Evolutionary conservation across 2,797 vertebrate species (phyloP), one percentile per base, ranked within the genome.

Genomic region (Peromyscus melanophrys): DNA sequence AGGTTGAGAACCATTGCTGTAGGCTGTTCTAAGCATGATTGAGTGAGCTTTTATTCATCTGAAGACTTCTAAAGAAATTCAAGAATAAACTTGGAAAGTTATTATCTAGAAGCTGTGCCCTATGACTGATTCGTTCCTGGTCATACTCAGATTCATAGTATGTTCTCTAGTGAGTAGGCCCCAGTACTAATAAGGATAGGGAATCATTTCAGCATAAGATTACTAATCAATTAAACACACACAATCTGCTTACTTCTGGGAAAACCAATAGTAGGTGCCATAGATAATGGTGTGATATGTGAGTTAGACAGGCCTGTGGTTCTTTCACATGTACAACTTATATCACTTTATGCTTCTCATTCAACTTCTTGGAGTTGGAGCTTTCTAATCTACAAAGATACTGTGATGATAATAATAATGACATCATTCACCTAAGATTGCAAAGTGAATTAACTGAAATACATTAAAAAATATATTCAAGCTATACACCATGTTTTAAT

Each of bases 1-100:
- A n/a, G 31, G 65, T 17, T 69, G 65, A n/a, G 34, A 69, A 69
- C 67, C 34, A n/a, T 69, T 69, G 34, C 6, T 95, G 3, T 16
- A 67, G 34, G 34, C 90, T 78, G 4, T 23, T 73, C 67, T 83
- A 37, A 90, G 52, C 10, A 17, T 17, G 23, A 93, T 84, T 84
- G 46, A 49, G 13, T 73, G 89, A 5, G 4, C 75, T 71, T 69
- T n/a, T 80, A 67, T 49, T 94, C 10, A 85, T 52, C 1, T 21
- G 61, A 94, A 82, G 43, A 29, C 43, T 40, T 84, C 37, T 65
- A 71, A 40, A 95, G n/a, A 93, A 93, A 85, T 52, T 92, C 31
- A 89, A 81, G 52, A 59, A 11, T 80, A 78, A 95, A 85, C 37
- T 55, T 89, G 17, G 81, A 29, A 73, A 88, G 31, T 69, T 6